Conservation (phyloP, 1,140 invertebrate genomes). For the Drosophila biarmipes region DNA sequence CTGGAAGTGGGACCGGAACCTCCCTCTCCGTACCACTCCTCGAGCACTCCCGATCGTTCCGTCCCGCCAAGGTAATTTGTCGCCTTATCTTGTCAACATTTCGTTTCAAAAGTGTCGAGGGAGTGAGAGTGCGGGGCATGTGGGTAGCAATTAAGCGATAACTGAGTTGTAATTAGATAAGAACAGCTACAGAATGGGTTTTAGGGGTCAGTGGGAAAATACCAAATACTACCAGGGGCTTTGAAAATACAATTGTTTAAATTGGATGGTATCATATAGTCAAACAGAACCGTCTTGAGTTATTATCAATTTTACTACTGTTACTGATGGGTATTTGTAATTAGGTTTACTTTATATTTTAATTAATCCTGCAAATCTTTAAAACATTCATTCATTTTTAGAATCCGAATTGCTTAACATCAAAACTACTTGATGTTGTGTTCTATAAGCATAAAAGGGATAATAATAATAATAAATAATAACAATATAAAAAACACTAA, state of each 20-base stretch:
- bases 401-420: no score
- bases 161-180: slow-evolving; percentile 51
- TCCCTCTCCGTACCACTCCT: slow-evolving; percentile 1
- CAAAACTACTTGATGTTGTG: no score
- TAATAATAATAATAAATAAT: no score
- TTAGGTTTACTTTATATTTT: no score
- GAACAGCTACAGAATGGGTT: background rate
- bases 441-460: no score
- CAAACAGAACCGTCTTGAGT: no score
- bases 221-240: background rate
- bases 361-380: no score
- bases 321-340: no score
- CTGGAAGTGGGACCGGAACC: slow-evolving; percentile 46
- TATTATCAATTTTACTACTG: no score
- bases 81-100: slow-evolving; percentile 79
- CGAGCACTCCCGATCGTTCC: background rate
- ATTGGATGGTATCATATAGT: no score
- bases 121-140: slow-evolving; percentile 30
- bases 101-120: slow-evolving; percentile 24
- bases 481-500: no score
- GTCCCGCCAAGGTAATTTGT: slow-evolving; percentile 66
- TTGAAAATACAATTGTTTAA: background rate
- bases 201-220: background rate
- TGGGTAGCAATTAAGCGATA: slow-evolving; percentile 57
- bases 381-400: no score